A percentile compares a stretch with the other conserved stretches of the same genome.
phyloP scores from a whole-genome alignment of 2,888 invertebrate species.

The Drosophila longiperda region DNA sequence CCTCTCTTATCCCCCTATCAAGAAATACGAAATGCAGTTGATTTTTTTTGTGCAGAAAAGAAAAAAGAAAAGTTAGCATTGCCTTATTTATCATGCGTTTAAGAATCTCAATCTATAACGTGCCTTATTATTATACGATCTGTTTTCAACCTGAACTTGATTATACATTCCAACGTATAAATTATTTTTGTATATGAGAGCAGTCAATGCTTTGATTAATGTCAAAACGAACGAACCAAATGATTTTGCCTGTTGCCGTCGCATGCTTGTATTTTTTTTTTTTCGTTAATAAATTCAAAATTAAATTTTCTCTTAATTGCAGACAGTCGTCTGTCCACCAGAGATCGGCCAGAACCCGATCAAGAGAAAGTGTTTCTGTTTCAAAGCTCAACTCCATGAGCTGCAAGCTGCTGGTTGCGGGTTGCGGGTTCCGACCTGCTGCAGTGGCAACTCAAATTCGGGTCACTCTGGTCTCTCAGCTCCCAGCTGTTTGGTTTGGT shows the following conservation, averaged over 20 bases:
- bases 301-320: constrained; percentile 80
- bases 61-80: constrained; percentile 11
- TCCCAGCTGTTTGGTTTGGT: constrained; percentile 43
- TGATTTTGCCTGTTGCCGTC: constrained; percentile 31
- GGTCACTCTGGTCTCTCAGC: constrained; percentile 45
- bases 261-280: constrained; percentile 19
- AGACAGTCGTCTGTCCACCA: constrained; percentile 43
- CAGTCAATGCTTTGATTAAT: constrained; percentile 65
- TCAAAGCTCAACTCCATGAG: constrained; percentile 40
- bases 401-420: constrained; percentile 26
- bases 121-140: constrained; percentile 53
- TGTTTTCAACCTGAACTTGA: constrained; percentile 50
- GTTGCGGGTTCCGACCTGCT: constrained; percentile 32
- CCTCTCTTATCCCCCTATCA: background rate
- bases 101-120: constrained; percentile 56
- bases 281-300: constrained; percentile 77
- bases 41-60: constrained; percentile 48
- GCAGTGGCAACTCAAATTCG: constrained; percentile 57
- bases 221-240: constrained; percentile 70
- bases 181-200: constrained; percentile 42
- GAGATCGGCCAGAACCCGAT: constrained; percentile 63
- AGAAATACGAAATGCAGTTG: constrained; percentile 8
- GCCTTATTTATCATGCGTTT: constrained; percentile 44
- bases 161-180: constrained; percentile 41
- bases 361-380: constrained; percentile 73